Percentiles rank a stretch among this genome's conserved stretches.
phyloP scores from a whole-genome alignment of 2,113 vertebrate species.

The Mungos mungo region DNA sequence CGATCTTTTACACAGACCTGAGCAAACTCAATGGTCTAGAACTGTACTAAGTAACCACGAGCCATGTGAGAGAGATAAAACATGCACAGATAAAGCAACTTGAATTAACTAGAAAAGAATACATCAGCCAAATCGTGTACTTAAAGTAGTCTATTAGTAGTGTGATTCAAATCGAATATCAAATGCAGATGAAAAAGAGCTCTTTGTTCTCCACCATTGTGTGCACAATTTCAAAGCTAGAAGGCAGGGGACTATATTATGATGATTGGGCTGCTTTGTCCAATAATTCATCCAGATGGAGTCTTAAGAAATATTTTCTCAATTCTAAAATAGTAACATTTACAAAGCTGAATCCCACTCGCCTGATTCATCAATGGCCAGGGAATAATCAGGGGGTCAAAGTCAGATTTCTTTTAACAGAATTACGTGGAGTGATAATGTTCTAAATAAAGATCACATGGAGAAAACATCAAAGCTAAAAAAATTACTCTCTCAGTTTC shows the following conservation, averaged over 20 bases:
- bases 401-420: slow-evolving; percentile 39
- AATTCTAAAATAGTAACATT: neutral
- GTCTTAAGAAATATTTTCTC: neutral
- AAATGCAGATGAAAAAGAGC: neutral
- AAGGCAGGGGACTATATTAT: neutral
- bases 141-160: neutral
- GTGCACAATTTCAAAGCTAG: neutral
- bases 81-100: neutral
- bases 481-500: neutral
- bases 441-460: slow-evolving; percentile 46
- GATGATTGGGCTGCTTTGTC: neutral
- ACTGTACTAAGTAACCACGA: neutral
- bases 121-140: neutral
- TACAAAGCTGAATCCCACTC: neutral
- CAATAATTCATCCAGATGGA: neutral
- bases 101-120: slow-evolving; percentile 24
- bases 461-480: slow-evolving; percentile 8
- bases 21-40: neutral
- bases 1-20: neutral
- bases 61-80: neutral
- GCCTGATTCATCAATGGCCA: neutral
- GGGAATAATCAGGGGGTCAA: neutral
- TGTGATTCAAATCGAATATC: neutral
- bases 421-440: neutral
- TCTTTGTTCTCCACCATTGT: neutral